Base-by-base conservation (phyloP, 2,797 vertebrate genomes). In the Erpetoichthys calabaricus region DNA sequence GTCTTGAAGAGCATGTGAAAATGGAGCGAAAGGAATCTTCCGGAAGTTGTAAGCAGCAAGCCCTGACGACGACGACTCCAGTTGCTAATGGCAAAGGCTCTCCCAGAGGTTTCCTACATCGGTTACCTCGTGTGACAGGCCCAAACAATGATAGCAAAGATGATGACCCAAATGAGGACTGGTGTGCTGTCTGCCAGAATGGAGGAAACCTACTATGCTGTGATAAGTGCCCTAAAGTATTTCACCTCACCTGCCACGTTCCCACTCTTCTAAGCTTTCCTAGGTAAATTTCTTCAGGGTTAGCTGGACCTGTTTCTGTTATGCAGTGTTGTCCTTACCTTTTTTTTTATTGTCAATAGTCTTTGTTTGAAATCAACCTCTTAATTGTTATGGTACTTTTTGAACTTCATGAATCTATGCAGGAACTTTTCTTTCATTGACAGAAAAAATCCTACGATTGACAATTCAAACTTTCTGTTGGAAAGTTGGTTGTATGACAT, bases 111-210 rank as follows among this genome's bases (percentile, higher is more conserved):
- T 77, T 83, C 4, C 72, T 83, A 68, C 83, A 85, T 53, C 76
- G 84, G 54, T 72, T 82, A 0, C 62, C 77, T 3, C 72, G 83
- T 7, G 74, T 60, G 6, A 78, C 64, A 46, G 79, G 75, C 3
- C 80, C 84, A 53, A 47, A 44, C 49, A 51, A 44, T n/a, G 63
- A 42, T 56, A 87, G 73, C 67, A 97, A 96, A 71, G 94, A 97
- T 0, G 94, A 98, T 0, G 96, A 98, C 64, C 95, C 95, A 3
- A 98, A 98, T 56, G 96, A 99, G 73, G 96, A 99, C 78, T 99
- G 96, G 96, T 99, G 96, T 58, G 96, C 92, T 0, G 96, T 98
- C 58, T 99, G 96, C 74, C 94, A 91, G 70, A 99, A 98, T 0
- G 96, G 96, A 55, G 96, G 96, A 6, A 91, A 98, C 65, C 84